Base-by-base conservation (phyloP, 2,888 invertebrate genomes). In the Coremacera marginata region DNA sequence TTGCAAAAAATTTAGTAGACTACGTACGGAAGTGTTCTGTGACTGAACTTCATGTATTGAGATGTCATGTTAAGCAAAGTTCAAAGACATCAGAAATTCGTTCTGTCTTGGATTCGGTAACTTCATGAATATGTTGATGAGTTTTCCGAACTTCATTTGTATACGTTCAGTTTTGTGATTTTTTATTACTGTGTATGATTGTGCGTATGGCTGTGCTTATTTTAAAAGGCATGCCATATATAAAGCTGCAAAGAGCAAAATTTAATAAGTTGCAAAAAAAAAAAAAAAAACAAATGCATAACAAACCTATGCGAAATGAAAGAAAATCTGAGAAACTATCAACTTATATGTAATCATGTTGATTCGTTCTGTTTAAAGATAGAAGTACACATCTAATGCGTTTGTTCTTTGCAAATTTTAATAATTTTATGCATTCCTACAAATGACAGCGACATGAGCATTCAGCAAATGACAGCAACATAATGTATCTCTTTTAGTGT, bases 41-140 rank as follows among this genome's bases (percentile, higher is more conserved):
- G n/a, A n/a, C n/a, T n/a, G 44, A 44, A 67, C 44, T 44, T 49
- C n/a, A n/a, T 49, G 62, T 62, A 73, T 65, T 52, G 51, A 65
- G 52, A 73, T 65, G 65, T 51, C 73, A 31, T 65, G 73, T 51
- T 51, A 44, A 14, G 44, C 11, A 73, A 51, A 65, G 63, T 63
- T 73, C 73, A 73, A 51, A 73, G 65, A 62, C 72, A 72, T 72
- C 49, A n/a, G 25, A 62, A 62, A 25, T 60, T 25, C 62, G 62
- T 60, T 62, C 22, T 44, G 16, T 37, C 65, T 19, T 51, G 63
- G 52, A 31, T 68, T 68, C 31, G n/a, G 72, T 14, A n/a, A 52
- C n/a, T 51, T 73, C 63, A 73, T 73, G 65, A 73, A 73, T 73
- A 73, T 73, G 63, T 34, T 73, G 65, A 73, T 73, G 73, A 73